Conservation (phyloP, 2,113 vertebrate species). For the Periophthalmus modestus region DNA sequence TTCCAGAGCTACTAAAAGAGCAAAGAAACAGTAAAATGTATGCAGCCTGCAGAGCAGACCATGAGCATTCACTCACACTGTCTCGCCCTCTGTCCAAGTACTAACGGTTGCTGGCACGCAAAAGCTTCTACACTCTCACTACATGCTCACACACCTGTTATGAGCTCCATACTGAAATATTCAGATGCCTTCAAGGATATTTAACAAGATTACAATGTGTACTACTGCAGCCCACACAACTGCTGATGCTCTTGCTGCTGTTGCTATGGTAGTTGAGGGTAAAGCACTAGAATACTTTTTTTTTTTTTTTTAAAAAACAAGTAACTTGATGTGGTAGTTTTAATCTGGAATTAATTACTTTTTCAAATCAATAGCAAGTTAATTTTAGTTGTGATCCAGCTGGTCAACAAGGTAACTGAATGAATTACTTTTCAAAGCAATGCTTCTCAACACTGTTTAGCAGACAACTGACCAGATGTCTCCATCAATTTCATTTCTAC, state of each 20-base stretch:
- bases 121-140: neutral
- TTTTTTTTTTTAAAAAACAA: no score
- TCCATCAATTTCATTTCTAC: no score
- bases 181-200: neutral
- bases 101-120: neutral
- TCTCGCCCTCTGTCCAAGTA: constrained; percentile 2
- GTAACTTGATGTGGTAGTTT: no score
- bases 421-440: no score
- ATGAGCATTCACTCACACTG: constrained; percentile 31
- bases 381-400: no score
- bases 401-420: no score
- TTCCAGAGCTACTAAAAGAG: constrained; percentile 38
- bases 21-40: constrained; percentile 36
- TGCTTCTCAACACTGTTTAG: no score
- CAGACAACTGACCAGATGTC: no score
- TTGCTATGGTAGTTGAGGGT: no score
- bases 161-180: neutral
- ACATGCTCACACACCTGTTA: neutral
- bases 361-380: no score
- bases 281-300: no score
- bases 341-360: no score
- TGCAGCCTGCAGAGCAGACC: constrained; percentile 29
- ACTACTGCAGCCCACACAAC: neutral
- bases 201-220: neutral
- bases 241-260: neutral